phyloP scores from a whole-genome alignment of 1,140 invertebrate genomes.

The Aradophagus sp. region DNA sequence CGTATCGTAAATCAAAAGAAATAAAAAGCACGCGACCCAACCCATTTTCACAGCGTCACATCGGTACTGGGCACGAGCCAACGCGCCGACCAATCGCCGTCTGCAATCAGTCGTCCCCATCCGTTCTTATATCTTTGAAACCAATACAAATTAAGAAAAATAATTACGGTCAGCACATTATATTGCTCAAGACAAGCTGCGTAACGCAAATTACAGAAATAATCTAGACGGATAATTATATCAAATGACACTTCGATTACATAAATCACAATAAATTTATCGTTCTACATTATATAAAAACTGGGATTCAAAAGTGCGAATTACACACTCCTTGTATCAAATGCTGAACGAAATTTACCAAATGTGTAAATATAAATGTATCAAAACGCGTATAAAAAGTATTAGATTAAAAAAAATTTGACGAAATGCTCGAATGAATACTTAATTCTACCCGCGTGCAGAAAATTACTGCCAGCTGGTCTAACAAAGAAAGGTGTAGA shows the following conservation, averaged over 20 bases:
- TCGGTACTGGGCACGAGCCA: conserved; percentile 19
- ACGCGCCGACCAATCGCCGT: conserved; percentile 43
- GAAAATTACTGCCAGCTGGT: too few species aligned
- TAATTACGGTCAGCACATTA: conserved; percentile 18
- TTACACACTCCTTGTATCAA: too few species aligned
- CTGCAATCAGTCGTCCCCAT: conserved; percentile 14
- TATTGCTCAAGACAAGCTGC: conserved; percentile 1
- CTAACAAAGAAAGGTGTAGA: too few species aligned
- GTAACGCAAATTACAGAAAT: conserved; percentile 12
- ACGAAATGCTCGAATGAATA: too few species aligned
- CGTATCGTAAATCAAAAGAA: conserved; percentile 19
- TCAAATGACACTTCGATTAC: background rate
- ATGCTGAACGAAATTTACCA: too few species aligned
- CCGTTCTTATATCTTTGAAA: conserved; percentile 27
- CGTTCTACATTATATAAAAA: too few species aligned
- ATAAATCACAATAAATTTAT: too few species aligned
- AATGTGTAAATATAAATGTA: too few species aligned
- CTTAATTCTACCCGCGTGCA: too few species aligned
- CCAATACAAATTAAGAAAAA: conserved; percentile 35
- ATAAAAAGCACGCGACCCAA: conserved; percentile 26
- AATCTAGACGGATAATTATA: conserved; percentile 11
- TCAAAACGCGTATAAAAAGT: too few species aligned
- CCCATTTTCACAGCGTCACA: conserved; percentile 19
- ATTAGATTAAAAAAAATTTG: too few species aligned
- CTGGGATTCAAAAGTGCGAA: too few species aligned